Conservation (phyloP, 2,888 invertebrate genomes). For the Dasypolia templi region DNA sequence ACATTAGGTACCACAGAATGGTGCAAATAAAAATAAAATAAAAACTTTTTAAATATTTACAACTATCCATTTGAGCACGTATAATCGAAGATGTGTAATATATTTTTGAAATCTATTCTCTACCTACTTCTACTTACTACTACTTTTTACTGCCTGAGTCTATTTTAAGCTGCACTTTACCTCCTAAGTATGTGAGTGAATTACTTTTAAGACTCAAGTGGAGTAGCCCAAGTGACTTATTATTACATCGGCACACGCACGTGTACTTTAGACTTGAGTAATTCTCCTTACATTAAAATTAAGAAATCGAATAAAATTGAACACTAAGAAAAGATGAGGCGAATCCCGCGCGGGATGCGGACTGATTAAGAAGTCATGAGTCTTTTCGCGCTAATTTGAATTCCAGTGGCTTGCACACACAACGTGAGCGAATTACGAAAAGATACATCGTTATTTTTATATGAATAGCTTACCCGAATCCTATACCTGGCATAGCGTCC, state of each 20-base stretch:
- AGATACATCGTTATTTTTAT: too few species aligned
- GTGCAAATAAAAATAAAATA: neutral
- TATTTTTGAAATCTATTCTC: neutral
- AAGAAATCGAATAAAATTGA: neutral
- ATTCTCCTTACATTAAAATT: neutral
- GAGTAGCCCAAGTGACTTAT: neutral
- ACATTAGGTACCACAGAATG: neutral
- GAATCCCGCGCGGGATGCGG: neutral
- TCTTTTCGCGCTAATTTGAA: too few species aligned
- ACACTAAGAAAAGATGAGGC: neutral
- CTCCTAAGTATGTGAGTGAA: neutral
- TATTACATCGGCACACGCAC: slow-evolving; percentile 21
- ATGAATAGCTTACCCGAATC: neutral
- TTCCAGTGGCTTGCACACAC: too few species aligned
- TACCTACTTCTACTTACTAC: neutral
- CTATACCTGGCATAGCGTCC: neutral
- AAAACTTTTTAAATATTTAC: neutral
- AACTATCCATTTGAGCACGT: neutral
- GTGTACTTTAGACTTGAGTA: neutral
- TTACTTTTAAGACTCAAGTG: slow-evolving; percentile 14
- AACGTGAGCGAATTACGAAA: too few species aligned
- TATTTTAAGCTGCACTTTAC: slow-evolving; percentile 16
- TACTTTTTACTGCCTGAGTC: too few species aligned
- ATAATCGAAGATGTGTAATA: too few species aligned
- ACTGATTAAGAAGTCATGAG: too few species aligned